Evolutionary conservation across 2,888 invertebrate species (phyloP).

Genomic region (Lasioglossum pauxillum): DNA sequence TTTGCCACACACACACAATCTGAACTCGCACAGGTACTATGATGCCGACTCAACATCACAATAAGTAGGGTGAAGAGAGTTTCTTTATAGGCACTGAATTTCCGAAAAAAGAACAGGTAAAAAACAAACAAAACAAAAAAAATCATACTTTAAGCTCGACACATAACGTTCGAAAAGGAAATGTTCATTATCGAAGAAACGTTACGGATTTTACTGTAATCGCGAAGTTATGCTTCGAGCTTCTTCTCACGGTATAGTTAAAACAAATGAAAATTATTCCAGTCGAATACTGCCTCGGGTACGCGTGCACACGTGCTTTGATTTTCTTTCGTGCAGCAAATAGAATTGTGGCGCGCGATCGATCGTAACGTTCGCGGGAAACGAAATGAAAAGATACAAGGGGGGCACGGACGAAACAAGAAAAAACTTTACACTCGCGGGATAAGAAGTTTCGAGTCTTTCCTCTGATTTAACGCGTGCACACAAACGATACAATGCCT

Average conservation of each 20-base stretch:
- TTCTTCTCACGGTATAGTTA: slow-evolving; percentile 32
- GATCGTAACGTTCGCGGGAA: slow-evolving; percentile 49
- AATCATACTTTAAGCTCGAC: slow-evolving; percentile 28
- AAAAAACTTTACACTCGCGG: slow-evolving; percentile 43
- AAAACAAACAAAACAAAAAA: background rate
- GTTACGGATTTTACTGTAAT: background rate
- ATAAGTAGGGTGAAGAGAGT: slow-evolving; percentile 54
- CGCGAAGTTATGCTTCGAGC: slow-evolving; percentile 36
- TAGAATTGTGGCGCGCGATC: slow-evolving; percentile 35
- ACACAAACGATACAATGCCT: slow-evolving; percentile 78
- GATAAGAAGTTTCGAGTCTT: slow-evolving; percentile 57
- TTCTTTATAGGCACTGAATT: slow-evolving; percentile 50
- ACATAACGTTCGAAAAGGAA: slow-evolving; percentile 23
- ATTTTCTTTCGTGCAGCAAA: slow-evolving; percentile 39
- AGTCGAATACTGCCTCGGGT: slow-evolving; percentile 62
- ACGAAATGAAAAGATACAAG: background rate
- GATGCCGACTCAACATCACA: slow-evolving; percentile 46
- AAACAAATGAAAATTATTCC: slow-evolving; percentile 28
- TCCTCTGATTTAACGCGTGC: slow-evolving; percentile 65
- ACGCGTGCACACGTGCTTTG: slow-evolving; percentile 59
- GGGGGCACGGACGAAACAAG: slow-evolving; percentile 1
- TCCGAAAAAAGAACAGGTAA: slow-evolving; percentile 11
- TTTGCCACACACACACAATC: slow-evolving; percentile 62
- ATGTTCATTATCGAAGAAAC: slow-evolving; percentile 10
- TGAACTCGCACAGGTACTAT: slow-evolving; percentile 53